A percentile compares a stretch with the other conserved stretches of the same genome.
Evolutionary conservation across 2,888 invertebrate species (phyloP).

Genomic region (Lasioglossum malachurum): DNA sequence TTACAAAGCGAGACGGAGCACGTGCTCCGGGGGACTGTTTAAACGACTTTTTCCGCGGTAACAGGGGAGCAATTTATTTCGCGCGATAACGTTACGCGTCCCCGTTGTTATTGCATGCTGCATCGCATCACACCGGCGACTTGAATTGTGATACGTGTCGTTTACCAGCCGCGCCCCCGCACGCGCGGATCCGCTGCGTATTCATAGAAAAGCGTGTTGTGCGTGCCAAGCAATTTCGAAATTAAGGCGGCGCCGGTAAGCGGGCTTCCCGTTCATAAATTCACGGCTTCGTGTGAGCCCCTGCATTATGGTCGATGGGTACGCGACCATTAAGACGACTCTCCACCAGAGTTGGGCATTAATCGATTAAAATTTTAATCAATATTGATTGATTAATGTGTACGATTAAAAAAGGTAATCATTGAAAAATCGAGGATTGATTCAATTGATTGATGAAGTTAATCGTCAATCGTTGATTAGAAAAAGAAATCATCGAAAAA

Average conservation of each 20-base stretch:
- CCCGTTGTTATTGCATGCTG: constrained; percentile 23
- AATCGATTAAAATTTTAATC: no score
- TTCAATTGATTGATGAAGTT: no score
- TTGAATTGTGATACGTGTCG: constrained; percentile 18
- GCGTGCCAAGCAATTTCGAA: constrained; percentile 52
- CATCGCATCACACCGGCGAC: not conserved
- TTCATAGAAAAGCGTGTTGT: constrained; percentile 28
- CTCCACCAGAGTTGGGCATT: no score
- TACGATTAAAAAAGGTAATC: no score
- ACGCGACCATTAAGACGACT: not conserved
- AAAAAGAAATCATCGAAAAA: no score
- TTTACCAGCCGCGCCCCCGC: constrained; percentile 13
- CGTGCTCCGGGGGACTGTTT: not conserved
- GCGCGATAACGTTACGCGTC: constrained; percentile 29
- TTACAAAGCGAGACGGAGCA: constrained; percentile 12
- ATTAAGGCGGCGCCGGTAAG: constrained; percentile 48
- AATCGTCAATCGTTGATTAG: no score
- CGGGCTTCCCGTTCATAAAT: constrained; percentile 37
- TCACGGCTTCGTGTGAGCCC: constrained; percentile 15
- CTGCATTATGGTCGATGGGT: constrained; percentile 51
- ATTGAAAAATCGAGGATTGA: no score
- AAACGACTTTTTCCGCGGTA: constrained; percentile 38
- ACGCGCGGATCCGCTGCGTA: not conserved
- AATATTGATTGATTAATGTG: no score
- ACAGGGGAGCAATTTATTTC: constrained; percentile 21